Conservation (phyloP, 2,888 invertebrate genomes). For the Himalopsyche anomala region DNA sequence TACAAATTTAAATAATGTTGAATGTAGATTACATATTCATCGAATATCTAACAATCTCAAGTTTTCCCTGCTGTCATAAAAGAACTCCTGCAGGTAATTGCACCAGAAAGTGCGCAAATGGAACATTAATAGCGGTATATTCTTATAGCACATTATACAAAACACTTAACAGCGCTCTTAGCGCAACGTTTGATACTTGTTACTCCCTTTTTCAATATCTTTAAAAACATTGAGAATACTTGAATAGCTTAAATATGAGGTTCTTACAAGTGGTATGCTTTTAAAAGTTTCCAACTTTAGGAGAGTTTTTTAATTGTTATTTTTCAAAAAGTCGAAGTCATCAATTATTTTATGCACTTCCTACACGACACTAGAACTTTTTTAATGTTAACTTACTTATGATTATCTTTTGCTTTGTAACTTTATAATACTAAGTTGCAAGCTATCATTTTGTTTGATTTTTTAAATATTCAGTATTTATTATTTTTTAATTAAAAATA, state of each 20-base stretch:
- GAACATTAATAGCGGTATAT: constrained; percentile 52
- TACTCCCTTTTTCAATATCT: background rate
- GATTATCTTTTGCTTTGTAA: no score
- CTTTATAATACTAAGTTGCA: no score
- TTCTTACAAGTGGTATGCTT: background rate
- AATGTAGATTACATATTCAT: no score
- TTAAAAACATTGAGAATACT: background rate
- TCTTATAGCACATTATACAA: constrained; percentile 19
- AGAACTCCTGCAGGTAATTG: constrained; percentile 41
- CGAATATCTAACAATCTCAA: background rate
- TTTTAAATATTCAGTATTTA: no score
- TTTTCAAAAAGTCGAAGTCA: background rate
- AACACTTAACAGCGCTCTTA: constrained; percentile 49
- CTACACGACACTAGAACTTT: no score
- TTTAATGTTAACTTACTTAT: no score
- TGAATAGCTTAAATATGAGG: background rate
- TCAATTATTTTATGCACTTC: no score
- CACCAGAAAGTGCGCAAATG: constrained; percentile 52
- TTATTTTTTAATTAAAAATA: no score
- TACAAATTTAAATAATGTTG: no score
- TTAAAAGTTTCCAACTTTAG: background rate
- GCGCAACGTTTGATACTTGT: constrained; percentile 41
- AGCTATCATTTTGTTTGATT: no score
- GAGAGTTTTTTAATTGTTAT: background rate
- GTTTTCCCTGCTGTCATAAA: background rate